These are phyloP conservation scores for Spodoptera litura DNA, from an alignment of 1,140 invertebrate species.

Conservation along the genomic window DNA sequence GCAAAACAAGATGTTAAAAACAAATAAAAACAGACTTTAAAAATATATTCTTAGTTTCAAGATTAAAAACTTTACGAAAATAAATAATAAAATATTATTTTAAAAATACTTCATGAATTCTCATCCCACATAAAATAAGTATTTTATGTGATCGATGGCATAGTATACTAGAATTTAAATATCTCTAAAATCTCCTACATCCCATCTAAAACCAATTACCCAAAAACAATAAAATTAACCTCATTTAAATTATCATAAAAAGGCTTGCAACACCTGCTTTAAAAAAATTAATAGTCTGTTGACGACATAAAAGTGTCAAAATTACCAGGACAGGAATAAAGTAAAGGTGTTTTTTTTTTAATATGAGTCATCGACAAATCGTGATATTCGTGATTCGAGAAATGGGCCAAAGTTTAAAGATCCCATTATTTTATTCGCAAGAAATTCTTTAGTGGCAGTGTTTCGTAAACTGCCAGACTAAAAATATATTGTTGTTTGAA, in stretches of 20 bases:
- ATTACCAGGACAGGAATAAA: conserved; percentile 15
- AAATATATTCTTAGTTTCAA: too few relatives aligned
- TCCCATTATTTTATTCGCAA: conserved; percentile 11
- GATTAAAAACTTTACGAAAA: too few relatives aligned
- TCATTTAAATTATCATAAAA: not conserved
- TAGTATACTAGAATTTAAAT: not conserved
- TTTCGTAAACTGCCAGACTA: conserved; percentile 10
- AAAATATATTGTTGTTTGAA: conserved; percentile 11
- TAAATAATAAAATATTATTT: too few relatives aligned
- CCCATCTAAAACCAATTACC: not conserved
- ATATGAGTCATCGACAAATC: conserved; percentile 4
- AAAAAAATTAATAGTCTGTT: conserved; percentile 12
- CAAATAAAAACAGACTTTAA: too few relatives aligned
- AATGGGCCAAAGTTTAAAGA: not conserved
- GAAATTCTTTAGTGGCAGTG: conserved; percentile 21
- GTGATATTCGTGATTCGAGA: not conserved
- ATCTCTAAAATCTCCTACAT: not conserved
- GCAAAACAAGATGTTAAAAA: too few relatives aligned
- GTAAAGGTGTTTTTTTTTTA: conserved; percentile 1
- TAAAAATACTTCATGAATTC: too few relatives aligned
- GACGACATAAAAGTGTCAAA: conserved; percentile 12
- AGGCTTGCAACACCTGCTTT: conserved; percentile 22
- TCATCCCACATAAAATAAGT: too few relatives aligned
- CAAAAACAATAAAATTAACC: conserved; percentile 5
- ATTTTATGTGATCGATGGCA: too few relatives aligned